A percentile compares a stretch with the other conserved stretches of the same genome.
phyloP scores from a whole-genome alignment of 2,797 vertebrate species.

The Protosalanx chinensis region DNA sequence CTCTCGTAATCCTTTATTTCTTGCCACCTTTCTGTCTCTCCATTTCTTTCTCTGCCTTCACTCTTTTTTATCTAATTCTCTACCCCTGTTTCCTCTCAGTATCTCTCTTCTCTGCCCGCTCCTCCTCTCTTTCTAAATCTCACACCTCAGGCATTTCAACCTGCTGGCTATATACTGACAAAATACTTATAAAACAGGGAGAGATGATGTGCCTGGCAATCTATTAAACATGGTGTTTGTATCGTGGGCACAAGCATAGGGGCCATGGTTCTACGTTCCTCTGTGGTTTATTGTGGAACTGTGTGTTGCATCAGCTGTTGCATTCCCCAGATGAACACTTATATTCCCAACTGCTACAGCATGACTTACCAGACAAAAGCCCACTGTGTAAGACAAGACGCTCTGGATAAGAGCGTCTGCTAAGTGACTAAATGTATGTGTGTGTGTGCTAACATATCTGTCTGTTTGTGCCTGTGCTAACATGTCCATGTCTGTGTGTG shows the following conservation, averaged over 20 bases:
- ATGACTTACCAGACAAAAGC: neutral
- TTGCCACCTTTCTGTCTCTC: too few relatives aligned
- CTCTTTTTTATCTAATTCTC: too few relatives aligned
- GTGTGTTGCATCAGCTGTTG: neutral
- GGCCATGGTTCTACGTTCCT: neutral
- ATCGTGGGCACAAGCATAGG: neutral
- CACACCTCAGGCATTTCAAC: neutral
- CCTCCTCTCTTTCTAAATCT: neutral
- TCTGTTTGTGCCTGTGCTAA: neutral
- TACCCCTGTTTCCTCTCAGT: too few relatives aligned
- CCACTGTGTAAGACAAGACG: neutral
- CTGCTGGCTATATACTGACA: neutral
- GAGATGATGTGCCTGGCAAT: too few relatives aligned
- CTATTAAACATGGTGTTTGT: neutral
- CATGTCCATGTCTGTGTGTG: neutral
- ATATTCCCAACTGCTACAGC: too few relatives aligned
- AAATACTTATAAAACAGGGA: neutral
- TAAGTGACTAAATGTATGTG: too few relatives aligned
- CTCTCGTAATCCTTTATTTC: too few relatives aligned
- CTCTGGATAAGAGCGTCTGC: too few relatives aligned
- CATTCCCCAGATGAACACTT: too few relatives aligned
- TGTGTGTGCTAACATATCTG: too few relatives aligned
- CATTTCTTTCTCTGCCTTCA: too few relatives aligned
- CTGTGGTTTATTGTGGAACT: neutral
- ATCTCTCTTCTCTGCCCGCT: too few relatives aligned